Evolutionary conservation across 2,113 vertebrate genomes (phyloP), one percentile per base, ranked within the genome.

Genomic region (Mustelus asterias): DNA sequence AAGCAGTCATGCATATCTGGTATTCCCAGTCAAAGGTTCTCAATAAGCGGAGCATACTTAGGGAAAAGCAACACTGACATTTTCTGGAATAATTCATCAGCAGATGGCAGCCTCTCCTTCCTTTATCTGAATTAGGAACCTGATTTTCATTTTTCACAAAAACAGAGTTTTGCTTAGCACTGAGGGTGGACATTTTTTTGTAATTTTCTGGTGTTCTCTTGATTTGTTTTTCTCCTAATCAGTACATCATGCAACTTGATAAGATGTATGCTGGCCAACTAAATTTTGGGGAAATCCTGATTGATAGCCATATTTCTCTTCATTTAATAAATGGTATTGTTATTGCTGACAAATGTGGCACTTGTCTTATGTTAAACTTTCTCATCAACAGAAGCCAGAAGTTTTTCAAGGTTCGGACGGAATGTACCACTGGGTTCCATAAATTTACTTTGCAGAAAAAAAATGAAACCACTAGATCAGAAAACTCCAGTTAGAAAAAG

Each of bases 31-130:
- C 97, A 97, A 96, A 97, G 96, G 96, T 96, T 98, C 97, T 97
- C 97, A 97, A 97, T 96, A 97, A 97, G 97, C 97, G 97, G 97
- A 33, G 96, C 97, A 96, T 44, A 96, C 96, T 95, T 97, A 96
- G 95, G 96, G 58, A 95, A 89, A 96, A 96, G 93, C 96, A 97
- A 97, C 96, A 97, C 97, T 95, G 96, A 13, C 24, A 70, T 11
- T 24, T 37, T 69, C 65, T 72, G 22, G 9, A 96, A 96, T 96
- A 97, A 97, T 96, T 98, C 96, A 98, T 98, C 98, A 98, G 98
- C 97, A 99, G 98, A 98, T 99, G 99, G 98, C 98, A 99, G 98
- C 98, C 98, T 99, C 98, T 98, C 98, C 98, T 98, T 98, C 97
- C 97, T 96, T 97, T 97, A 96, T 69, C 94, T 96, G 22, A n/a